These are phyloP conservation scores for Gallinago paraguaiae DNA, from an alignment of 2,113 vertebrate species.

Conservation along the genomic window DNA sequence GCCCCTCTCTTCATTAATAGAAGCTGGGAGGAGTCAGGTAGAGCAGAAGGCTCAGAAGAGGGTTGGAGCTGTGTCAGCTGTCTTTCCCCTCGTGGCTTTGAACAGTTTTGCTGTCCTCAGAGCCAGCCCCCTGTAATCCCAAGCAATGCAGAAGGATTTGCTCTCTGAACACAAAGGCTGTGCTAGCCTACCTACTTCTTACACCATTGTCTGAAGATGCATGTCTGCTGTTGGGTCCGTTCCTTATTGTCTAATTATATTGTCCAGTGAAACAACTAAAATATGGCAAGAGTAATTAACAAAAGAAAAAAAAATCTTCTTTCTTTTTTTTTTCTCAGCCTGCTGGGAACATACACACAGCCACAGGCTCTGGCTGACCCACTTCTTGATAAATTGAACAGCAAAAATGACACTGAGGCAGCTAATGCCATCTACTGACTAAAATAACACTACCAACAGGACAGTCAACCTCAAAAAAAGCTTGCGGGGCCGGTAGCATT, in stretches of 20 bases:
- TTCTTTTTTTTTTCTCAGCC: background rate
- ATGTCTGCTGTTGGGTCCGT: background rate
- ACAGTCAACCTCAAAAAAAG: background rate
- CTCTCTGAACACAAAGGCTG: background rate
- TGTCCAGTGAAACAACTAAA: constrained; percentile 30
- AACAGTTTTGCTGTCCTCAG: background rate
- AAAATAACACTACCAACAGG: background rate
- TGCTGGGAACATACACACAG: constrained; percentile 13
- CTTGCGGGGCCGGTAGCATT: background rate
- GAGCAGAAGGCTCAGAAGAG: background rate
- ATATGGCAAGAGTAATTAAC: constrained; percentile 39
- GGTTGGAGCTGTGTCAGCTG: background rate
- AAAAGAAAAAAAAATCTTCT: background rate
- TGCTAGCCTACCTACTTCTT: background rate
- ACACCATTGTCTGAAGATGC: background rate
- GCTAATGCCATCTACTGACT: constrained; percentile 61
- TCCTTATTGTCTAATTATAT: constrained; percentile 17
- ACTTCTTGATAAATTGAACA: constrained; percentile 38
- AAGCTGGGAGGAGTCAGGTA: background rate
- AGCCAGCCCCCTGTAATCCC: background rate
- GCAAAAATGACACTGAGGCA: constrained; percentile 28
- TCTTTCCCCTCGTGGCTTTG: background rate
- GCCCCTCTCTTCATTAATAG: background rate
- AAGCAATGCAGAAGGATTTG: background rate
- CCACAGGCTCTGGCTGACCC: constrained; percentile 49